Evolutionary conservation across 2,113 vertebrate genomes (phyloP).

Genomic region (Gadus macrocephalus): DNA sequence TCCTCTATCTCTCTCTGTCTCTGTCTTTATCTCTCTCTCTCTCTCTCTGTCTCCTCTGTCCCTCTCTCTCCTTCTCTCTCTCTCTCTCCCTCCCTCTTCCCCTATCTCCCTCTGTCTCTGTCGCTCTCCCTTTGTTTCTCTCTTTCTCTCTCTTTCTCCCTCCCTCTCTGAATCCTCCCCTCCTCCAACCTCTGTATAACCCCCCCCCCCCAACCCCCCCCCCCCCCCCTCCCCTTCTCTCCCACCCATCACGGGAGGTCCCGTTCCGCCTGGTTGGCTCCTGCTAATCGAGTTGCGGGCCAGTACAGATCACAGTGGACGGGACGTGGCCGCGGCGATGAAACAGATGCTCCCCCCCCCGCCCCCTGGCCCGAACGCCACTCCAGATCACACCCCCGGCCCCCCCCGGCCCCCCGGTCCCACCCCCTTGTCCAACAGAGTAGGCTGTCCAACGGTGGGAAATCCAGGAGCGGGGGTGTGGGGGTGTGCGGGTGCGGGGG

Average conservation of each 20-base stretch:
- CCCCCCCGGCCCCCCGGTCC: neutral
- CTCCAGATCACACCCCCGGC: neutral
- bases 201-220: conserved; percentile 4
- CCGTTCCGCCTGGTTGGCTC: conserved; percentile 35
- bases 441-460: neutral
- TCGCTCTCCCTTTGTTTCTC: conserved; percentile 1
- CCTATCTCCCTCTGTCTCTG: neutral
- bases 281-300: conserved; percentile 33
- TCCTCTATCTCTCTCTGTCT: conserved; percentile 9
- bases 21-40: conserved; percentile 7
- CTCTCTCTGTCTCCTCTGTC: neutral
- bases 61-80: neutral
- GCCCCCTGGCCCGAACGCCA: neutral
- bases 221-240: conserved; percentile 11
- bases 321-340: conserved; percentile 42
- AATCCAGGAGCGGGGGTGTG: neutral
- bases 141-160: conserved; percentile 15
- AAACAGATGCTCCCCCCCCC: conserved; percentile 25
- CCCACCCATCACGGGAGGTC: conserved; percentile 33
- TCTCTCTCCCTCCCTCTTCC: conserved; percentile 9
- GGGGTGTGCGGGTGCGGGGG: neutral
- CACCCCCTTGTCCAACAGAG: neutral
- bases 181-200: conserved; percentile 1
- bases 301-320: conserved; percentile 48
- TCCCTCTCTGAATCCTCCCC: neutral